Conservation (phyloP, 2,113 vertebrate genomes). For the Xiphophorus couchianus region DNA sequence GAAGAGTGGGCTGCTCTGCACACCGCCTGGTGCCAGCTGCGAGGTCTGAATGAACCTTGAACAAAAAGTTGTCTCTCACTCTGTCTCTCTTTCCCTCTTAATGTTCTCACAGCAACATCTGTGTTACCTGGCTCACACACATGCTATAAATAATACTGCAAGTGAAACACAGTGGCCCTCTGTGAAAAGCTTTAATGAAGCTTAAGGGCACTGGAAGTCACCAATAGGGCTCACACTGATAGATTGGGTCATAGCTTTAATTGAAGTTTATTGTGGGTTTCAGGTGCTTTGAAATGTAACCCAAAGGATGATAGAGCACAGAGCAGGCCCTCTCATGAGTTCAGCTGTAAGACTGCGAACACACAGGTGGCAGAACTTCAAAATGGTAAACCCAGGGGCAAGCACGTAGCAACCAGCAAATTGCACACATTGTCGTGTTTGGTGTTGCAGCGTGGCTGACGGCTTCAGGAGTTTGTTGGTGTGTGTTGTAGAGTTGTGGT, state of each 20-base stretch:
- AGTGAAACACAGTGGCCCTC: conserved; percentile 59
- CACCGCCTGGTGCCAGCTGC: conserved; percentile 68
- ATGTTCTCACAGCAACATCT: conserved; percentile 68
- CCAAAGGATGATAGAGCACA: conserved; percentile 63
- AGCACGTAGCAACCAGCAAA: conserved; percentile 70
- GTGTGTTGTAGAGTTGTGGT: conserved; percentile 54
- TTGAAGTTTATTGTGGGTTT: conserved; percentile 65
- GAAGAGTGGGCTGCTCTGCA: conserved; percentile 56
- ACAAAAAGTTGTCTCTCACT: conserved; percentile 68
- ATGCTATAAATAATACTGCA: conserved; percentile 65
- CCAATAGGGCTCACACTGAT: conserved; percentile 53
- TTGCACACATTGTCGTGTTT: conserved; percentile 75
- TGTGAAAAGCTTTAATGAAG: conserved; percentile 71
- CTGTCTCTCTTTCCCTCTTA: conserved; percentile 55
- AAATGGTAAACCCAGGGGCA: conserved; percentile 68
- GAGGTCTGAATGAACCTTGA: conserved; percentile 65
- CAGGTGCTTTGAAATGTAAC: conserved; percentile 64
- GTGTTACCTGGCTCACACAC: conserved; percentile 61
- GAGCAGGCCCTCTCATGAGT: conserved; percentile 47
- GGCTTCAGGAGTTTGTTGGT: conserved; percentile 55
- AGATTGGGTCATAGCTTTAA: conserved; percentile 67
- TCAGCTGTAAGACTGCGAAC: conserved; percentile 59
- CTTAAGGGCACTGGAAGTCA: conserved; percentile 62
- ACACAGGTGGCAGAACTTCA: conserved; percentile 72
- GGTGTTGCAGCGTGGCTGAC: conserved; percentile 71